A percentile compares a stretch with the other conserved stretches of the same genome.
phyloP scores from a whole-genome alignment of 2,113 vertebrate genomes.

The Hypocryptadius cinnamomeus region DNA sequence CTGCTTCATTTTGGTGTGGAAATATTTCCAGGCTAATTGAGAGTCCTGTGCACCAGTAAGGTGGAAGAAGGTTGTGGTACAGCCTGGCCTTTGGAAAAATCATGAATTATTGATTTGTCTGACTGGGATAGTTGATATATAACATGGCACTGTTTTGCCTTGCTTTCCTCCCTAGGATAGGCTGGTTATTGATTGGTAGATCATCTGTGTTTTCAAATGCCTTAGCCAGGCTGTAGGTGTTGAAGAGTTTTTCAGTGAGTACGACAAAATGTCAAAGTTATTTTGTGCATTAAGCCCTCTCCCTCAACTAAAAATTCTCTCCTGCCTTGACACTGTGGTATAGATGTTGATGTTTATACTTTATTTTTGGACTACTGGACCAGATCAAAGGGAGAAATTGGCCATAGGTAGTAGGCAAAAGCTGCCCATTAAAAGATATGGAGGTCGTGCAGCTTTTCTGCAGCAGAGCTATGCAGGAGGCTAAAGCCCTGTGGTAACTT shows the following conservation, averaged over 20 bases:
- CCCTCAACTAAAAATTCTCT: background rate
- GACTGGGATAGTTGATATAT: background rate
- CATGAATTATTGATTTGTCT: background rate
- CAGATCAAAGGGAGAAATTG: background rate
- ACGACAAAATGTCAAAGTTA: background rate
- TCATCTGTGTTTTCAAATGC: background rate
- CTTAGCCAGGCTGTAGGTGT: background rate
- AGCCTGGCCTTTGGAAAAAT: background rate
- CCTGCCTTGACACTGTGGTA: background rate
- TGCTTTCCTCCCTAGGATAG: background rate
- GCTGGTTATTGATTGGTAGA: background rate
- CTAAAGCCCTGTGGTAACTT: background rate
- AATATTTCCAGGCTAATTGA: background rate
- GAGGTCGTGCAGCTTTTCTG: background rate
- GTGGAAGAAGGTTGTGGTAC: background rate
- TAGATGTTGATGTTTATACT: background rate
- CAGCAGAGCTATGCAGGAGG: background rate
- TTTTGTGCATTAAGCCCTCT: background rate
- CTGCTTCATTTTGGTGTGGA: background rate
- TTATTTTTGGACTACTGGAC: background rate
- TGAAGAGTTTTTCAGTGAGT: background rate
- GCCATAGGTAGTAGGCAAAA: background rate
- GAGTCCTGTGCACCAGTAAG: background rate
- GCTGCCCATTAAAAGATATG: background rate
- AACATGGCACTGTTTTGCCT: background rate